Percentiles rank a stretch among this genome's conserved stretches.
phyloP scores from a whole-genome alignment of 2,797 vertebrate species.

The Acrocephalus scirpaceus region DNA sequence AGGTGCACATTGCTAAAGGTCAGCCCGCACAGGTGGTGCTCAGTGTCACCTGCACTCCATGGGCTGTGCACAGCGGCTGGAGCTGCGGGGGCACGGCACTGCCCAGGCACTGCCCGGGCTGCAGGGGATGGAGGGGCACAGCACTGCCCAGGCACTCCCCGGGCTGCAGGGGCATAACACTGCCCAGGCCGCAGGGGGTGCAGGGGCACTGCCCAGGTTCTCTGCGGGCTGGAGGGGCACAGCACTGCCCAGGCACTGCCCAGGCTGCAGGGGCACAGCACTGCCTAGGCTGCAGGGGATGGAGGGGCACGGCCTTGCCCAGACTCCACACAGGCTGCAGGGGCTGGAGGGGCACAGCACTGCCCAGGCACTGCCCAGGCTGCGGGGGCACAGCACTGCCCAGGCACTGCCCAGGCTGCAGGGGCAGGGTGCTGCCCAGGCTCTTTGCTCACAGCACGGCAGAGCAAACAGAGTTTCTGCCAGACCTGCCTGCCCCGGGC shows the following conservation, averaged over 20 bases:
- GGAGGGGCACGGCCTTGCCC: neutral
- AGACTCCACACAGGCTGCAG: neutral
- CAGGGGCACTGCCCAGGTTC: neutral
- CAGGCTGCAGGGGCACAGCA: neutral
- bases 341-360: neutral
- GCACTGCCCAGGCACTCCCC: neutral
- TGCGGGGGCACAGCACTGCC: neutral
- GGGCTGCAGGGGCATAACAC: neutral
- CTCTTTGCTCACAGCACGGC: neutral
- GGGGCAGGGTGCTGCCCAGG: too few species aligned
- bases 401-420: neutral
- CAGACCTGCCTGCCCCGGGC: neutral
- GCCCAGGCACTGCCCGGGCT: neutral
- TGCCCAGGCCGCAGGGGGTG: neutral
- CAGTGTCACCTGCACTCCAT: neutral
- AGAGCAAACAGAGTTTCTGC: neutral
- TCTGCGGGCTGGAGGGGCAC: neutral
- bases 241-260: neutral
- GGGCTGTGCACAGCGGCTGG: accelerated
- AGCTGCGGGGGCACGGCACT: neutral
- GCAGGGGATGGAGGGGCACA: too few species aligned
- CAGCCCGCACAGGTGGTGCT: neutral
- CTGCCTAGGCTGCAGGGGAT: neutral
- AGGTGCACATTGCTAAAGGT: neutral
- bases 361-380: neutral